These are phyloP conservation scores for Verasper variegatus DNA, from an alignment of 2,113 vertebrate genomes.

Conservation along the genomic window DNA sequence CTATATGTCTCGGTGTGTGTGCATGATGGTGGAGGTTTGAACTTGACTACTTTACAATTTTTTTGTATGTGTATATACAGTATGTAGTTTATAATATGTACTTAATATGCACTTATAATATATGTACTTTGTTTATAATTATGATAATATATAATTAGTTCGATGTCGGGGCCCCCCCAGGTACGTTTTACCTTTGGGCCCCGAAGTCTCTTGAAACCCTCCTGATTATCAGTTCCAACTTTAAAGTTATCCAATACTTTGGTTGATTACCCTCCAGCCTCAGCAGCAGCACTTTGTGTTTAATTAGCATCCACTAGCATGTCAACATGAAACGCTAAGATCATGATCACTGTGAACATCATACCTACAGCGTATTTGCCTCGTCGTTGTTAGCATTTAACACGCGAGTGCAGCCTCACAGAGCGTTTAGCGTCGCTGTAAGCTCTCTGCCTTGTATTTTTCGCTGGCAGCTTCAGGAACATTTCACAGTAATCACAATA, in stretches of 20 bases:
- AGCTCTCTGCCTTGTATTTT: background rate
- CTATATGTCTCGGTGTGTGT: background rate
- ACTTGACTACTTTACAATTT: no score
- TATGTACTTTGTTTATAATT: no score
- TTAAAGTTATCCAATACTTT: background rate
- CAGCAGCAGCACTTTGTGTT: background rate
- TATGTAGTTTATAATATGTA: no score
- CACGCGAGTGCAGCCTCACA: background rate
- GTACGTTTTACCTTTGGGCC: no score
- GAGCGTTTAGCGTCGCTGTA: background rate
- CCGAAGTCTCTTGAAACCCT: no score
- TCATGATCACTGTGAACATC: background rate
- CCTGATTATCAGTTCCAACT: background rate
- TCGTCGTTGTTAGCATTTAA: background rate
- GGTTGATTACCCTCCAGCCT: background rate
- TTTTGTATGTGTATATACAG: no score
- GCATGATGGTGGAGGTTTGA: background rate
- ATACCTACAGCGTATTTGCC: conserved; percentile 3
- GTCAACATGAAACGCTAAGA: background rate
- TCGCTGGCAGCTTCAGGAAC: conserved; percentile 31
- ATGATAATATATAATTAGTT: no score
- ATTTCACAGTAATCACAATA: conserved; percentile 39
- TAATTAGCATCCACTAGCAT: background rate
- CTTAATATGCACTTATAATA: no score
- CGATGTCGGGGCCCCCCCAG: no score